phyloP scores from a whole-genome alignment of 2,888 invertebrate genomes.

The Leptura quadrifasciata region DNA sequence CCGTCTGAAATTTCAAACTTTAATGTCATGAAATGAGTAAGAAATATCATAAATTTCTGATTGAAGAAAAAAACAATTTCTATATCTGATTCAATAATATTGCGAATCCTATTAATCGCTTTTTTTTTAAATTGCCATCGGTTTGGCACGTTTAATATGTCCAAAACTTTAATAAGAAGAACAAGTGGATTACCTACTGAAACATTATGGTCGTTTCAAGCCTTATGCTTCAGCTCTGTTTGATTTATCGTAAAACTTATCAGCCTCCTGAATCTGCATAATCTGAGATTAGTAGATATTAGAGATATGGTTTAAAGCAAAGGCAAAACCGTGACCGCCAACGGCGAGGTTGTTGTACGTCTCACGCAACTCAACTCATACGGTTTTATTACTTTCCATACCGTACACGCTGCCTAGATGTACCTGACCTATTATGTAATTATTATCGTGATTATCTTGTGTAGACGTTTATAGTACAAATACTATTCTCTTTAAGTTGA shows the following conservation, averaged over 20 bases:
- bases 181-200: too few species aligned
- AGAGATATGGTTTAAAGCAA: neutral
- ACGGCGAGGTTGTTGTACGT: constrained; percentile 35
- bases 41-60: too few species aligned
- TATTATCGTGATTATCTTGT: neutral
- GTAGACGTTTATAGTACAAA: neutral
- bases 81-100: too few species aligned
- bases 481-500: neutral
- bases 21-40: too few species aligned
- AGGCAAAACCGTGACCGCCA: constrained; percentile 19
- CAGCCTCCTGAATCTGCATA: neutral
- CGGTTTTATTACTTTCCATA: neutral
- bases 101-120: too few species aligned
- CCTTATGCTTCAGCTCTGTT: too few species aligned
- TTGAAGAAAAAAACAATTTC: too few species aligned
- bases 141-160: too few species aligned
- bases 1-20: too few species aligned
- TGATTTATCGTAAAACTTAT: neutral
- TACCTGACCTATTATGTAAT: constrained; percentile 5
- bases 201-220: too few species aligned
- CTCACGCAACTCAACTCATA: constrained; percentile 25
- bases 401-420: neutral
- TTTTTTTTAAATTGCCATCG: too few species aligned
- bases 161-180: too few species aligned
- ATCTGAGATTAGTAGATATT: constrained; percentile 3